Percentiles rank a stretch among this genome's conserved stretches.
Conservation (phyloP, 2,888 invertebrate genomes). For the Heliconius ethilla region DNA sequence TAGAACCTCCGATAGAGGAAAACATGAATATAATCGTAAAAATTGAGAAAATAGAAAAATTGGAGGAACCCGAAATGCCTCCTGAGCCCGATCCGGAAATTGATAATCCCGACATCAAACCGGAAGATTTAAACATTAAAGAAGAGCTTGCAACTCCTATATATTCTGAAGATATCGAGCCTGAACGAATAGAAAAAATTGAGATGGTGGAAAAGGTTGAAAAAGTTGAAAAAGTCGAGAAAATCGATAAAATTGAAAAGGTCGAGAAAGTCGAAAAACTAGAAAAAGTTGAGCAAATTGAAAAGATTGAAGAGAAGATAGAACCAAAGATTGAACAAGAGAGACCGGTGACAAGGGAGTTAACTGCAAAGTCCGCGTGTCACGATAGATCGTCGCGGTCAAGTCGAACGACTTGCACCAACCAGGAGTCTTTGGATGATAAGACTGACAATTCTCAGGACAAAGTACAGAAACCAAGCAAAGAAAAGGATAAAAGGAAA, state of each 20-base stretch:
- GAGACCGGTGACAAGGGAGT: conserved; percentile 62
- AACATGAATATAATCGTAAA: conserved; percentile 22
- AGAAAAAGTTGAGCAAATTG: background rate
- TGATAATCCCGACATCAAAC: conserved; percentile 21
- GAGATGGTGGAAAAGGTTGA: background rate
- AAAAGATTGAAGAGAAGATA: conserved; percentile 41
- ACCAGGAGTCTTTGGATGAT: conserved; percentile 75
- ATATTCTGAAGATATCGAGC: conserved; percentile 23
- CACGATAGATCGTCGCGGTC: conserved; percentile 74
- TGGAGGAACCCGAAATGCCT: conserved; percentile 41
- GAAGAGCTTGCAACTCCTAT: conserved; percentile 27
- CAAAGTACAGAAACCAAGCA: conserved; percentile 60
- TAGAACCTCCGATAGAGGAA: conserved; percentile 53
- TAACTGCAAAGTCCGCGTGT: conserved; percentile 71
- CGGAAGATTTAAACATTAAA: conserved; percentile 28
- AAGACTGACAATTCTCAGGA: conserved; percentile 79
- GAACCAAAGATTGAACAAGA: conserved; percentile 63
- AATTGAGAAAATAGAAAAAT: conserved; percentile 34
- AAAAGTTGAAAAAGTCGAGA: background rate
- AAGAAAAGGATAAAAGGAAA: conserved; percentile 78
- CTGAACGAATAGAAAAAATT: background rate
- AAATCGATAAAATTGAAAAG: conserved; percentile 36
- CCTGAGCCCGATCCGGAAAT: conserved; percentile 23
- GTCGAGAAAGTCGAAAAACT: conserved; percentile 59
- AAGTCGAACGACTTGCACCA: conserved; percentile 64